Evolutionary conservation across 2,888 invertebrate genomes (phyloP), one percentile per base, ranked within the genome.

Genomic region (Orchesellides sinensis): DNA sequence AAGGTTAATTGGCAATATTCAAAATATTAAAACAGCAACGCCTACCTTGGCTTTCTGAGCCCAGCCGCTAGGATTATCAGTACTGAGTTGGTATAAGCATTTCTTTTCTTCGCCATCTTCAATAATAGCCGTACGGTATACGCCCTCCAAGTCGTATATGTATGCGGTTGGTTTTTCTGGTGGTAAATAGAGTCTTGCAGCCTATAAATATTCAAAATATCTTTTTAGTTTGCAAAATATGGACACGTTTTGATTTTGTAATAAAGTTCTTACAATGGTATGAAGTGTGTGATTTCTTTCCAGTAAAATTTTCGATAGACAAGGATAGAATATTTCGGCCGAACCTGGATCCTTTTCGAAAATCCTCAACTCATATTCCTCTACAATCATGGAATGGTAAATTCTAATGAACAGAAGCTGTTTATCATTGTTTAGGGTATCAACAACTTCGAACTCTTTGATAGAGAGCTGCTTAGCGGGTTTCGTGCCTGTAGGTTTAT

Each of bases 111-210:
- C 2, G n/a, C 66, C 66, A 56, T 75, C 29, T 47, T 65, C 54
- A 5, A 75, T 29, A 25, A 75, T 75, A 10, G 66, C 75, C 0
- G 75, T 75, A 5, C 54, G 35, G 29, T 56, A 52, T 23, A 75
- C 75, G 2, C 75, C 75, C 21, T 65, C 75, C 23, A 75, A 32
- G 19, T 65, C 66, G 27, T 54, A 75, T 1, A 75, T 14, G 29
- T 75, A 66, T 8, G 27, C 66, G 8, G 66, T 54, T 27, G 25
- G 23, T 8, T 19, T 19, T 19, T 21, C 66, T n/a, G 65, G 66
- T 29, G 65, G 75, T 14, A 66, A 52, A 25, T 54, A 54, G 1
- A 75, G 40, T 21, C 47, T 32, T 23, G 66, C 65, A 25, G 75
- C 45, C 75, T 75, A 17, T 12, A 63, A 54, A 59, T 1, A 54